Conservation (phyloP, 2,888 invertebrate species). For the Cephus rjabovi region DNA sequence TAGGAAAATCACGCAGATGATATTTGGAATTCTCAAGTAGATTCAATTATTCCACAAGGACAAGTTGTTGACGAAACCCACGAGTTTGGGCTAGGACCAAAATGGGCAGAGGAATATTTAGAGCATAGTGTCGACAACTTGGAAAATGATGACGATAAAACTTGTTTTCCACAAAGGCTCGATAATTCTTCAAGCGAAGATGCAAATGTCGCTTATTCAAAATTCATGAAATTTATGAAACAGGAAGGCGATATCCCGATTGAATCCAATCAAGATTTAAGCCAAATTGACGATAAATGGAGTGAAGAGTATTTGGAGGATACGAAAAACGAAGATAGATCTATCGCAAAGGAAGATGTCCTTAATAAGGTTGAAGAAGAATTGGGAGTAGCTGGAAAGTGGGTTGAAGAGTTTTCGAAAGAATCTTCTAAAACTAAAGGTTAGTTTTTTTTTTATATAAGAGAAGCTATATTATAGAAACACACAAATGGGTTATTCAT, state of each 20-base stretch:
- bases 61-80: slow-evolving; percentile 52
- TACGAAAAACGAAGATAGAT: slow-evolving; percentile 33
- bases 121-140: slow-evolving; percentile 58
- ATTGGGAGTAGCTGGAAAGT: slow-evolving; percentile 50
- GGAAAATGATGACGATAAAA: slow-evolving; percentile 58
- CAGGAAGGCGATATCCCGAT: slow-evolving; percentile 76
- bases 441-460: slow-evolving; percentile 21
- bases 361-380: slow-evolving; percentile 48
- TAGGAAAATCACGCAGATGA: slow-evolving; percentile 62
- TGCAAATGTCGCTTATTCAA: slow-evolving; percentile 79
- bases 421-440: slow-evolving; percentile 44
- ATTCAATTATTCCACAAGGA: slow-evolving; percentile 37
- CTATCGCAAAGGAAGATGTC: slow-evolving; percentile 43
- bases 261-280: slow-evolving; percentile 66
- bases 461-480: neutral
- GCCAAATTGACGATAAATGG: slow-evolving; percentile 67
- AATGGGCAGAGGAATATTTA: slow-evolving; percentile 76
- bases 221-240: slow-evolving; percentile 89
- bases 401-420: slow-evolving; percentile 60
- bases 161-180: slow-evolving; percentile 70
- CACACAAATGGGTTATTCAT: neutral
- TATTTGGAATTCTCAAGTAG: slow-evolving; percentile 68
- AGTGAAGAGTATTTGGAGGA: slow-evolving; percentile 42
- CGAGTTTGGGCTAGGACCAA: slow-evolving; percentile 68
- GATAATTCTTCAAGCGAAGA: slow-evolving; percentile 74